Conservation (phyloP, 2,113 vertebrate genomes). For the Bubo blakistoni region DNA sequence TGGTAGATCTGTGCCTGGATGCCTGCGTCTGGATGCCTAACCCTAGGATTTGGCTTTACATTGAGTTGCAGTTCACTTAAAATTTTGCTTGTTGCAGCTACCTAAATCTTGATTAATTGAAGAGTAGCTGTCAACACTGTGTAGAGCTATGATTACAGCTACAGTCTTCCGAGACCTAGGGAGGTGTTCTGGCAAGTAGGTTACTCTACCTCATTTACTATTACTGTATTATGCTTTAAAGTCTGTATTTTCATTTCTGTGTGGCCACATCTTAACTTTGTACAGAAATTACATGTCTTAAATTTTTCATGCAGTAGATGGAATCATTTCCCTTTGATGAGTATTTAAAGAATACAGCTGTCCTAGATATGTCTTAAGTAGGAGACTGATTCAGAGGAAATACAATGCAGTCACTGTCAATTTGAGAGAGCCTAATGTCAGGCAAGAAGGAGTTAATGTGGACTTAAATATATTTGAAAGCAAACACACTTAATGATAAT, state of each 20-base stretch:
- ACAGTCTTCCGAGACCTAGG: neutral
- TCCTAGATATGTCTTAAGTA: neutral
- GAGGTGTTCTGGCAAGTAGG: neutral
- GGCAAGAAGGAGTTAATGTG: conserved; percentile 53
- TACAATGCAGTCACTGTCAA: neutral
- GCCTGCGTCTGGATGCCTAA: neutral
- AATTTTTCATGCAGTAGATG: neutral
- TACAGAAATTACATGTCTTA: neutral
- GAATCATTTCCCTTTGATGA: neutral
- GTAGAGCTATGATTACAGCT: neutral
- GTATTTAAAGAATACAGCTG: neutral
- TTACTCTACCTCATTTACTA: neutral
- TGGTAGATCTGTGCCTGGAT: neutral
- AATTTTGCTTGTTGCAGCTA: neutral
- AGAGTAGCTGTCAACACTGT: neutral
- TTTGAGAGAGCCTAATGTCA: neutral
- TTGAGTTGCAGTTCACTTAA: neutral
- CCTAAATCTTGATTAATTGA: neutral
- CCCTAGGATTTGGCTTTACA: neutral
- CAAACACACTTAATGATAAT: conserved; percentile 67
- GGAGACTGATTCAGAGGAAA: neutral
- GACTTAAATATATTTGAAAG: conserved; percentile 58
- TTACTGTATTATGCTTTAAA: neutral
- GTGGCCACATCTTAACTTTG: neutral
- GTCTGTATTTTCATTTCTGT: neutral